Conservation (phyloP, 2,888 invertebrate species). For the Gnatocerus cornutus region DNA sequence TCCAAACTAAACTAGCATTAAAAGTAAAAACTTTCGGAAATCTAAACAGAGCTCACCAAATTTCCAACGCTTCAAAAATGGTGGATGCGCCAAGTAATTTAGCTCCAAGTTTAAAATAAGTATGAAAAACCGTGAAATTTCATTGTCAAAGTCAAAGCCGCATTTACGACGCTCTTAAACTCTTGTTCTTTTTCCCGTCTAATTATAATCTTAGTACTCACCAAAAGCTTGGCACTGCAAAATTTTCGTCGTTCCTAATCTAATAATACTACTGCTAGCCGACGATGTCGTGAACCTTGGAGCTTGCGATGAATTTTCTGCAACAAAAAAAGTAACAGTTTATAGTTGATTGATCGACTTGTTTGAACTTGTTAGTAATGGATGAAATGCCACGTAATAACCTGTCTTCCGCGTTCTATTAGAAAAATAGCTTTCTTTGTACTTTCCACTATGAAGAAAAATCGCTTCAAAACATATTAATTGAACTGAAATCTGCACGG, state of each 20-base stretch:
- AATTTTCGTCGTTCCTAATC: conserved; percentile 92
- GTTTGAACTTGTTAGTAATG: conserved; percentile 20
- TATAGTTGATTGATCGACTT: conserved; percentile 26
- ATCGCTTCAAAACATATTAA: conserved; percentile 34
- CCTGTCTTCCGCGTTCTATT: conserved; percentile 21
- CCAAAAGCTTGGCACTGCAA: conserved; percentile 94
- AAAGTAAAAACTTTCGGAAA: no score
- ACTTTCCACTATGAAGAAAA: conserved; percentile 14
- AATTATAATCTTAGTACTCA: conserved; percentile 71
- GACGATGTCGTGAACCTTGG: conserved; percentile 92
- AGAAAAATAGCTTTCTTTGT: conserved; percentile 41
- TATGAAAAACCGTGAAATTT: no score
- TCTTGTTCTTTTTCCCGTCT: neutral
- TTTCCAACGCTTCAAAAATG: no score
- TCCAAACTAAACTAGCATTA: no score
- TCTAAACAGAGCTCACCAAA: no score
- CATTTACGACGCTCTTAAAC: neutral
- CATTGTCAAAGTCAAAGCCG: no score
- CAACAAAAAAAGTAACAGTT: conserved; percentile 60
- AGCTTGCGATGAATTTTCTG: conserved; percentile 81
- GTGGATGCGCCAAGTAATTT: no score
- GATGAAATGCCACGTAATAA: conserved; percentile 29
- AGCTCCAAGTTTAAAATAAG: no score
- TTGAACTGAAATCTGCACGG: neutral
- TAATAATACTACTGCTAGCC: conserved; percentile 88